Conservation (phyloP, 2,797 vertebrate genomes). For the Limnodromus scolopaceus region DNA sequence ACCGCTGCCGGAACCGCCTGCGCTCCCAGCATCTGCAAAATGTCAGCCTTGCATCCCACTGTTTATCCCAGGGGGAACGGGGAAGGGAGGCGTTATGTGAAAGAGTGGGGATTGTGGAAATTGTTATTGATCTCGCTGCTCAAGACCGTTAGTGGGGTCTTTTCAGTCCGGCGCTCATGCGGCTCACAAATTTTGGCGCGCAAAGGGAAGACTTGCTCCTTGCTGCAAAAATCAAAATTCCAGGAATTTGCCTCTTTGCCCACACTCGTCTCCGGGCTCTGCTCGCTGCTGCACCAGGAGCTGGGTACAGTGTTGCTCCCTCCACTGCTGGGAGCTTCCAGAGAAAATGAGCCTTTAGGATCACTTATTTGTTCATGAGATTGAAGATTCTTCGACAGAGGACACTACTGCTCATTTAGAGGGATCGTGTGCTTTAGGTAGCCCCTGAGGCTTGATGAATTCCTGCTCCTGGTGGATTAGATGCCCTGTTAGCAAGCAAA, state of each 20-base stretch:
- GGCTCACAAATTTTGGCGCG: background rate
- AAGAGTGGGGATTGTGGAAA: constrained; percentile 23
- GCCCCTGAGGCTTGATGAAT: background rate
- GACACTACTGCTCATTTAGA: constrained; percentile 57
- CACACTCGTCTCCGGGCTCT: background rate
- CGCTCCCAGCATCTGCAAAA: constrained; percentile 67
- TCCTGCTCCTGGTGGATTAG: constrained; percentile 17
- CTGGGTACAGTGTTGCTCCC: background rate
- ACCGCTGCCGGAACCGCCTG: constrained; percentile 13
- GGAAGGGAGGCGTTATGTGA: background rate
- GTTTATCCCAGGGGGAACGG: constrained; percentile 29
- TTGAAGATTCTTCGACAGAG: background rate
- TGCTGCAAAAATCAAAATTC: background rate
- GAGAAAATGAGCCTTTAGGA: background rate
- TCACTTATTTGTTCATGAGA: constrained; percentile 11
- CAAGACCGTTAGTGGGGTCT: background rate
- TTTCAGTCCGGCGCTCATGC: background rate
- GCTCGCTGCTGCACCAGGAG: background rate
- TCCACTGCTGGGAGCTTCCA: background rate
- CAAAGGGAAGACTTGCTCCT: background rate
- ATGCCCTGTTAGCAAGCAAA: constrained; percentile 23
- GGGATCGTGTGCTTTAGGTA: constrained; percentile 8
- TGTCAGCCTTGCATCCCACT: constrained; percentile 63
- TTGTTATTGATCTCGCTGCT: constrained; percentile 11
- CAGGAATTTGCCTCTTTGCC: background rate